Conservation (phyloP, 2,888 invertebrate genomes). For the Neoscelio sp. region DNA sequence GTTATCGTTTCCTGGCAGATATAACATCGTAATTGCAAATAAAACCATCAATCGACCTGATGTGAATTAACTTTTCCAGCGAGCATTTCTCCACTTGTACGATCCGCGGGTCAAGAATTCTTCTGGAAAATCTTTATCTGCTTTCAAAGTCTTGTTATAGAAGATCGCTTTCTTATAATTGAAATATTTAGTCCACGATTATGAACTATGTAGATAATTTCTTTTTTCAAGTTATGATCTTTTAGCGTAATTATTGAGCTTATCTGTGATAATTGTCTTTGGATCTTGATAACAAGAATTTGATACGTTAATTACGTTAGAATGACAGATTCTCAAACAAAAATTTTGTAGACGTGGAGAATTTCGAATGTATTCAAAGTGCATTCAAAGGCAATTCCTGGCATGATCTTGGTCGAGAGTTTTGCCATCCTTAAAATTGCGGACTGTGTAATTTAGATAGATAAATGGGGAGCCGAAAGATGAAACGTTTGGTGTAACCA, state of each 20-base stretch:
- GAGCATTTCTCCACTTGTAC: conserved; percentile 24
- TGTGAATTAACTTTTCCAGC: conserved; percentile 23
- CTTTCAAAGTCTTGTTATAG: conserved; percentile 39
- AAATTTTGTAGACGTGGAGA: neutral
- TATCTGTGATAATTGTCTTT: conserved; percentile 14
- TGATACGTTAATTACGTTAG: conserved; percentile 12
- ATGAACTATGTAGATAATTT: neutral
- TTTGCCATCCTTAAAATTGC: neutral
- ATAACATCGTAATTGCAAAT: conserved; percentile 1
- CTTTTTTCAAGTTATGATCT: neutral
- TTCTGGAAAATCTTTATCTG: conserved; percentile 37
- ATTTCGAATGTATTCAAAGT: conserved; percentile 8
- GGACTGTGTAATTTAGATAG: neutral
- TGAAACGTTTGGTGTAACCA: neutral
- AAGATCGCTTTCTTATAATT: conserved; percentile 36
- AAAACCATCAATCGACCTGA: neutral
- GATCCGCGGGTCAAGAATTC: conserved; percentile 26
- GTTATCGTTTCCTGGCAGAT: conserved; percentile 2
- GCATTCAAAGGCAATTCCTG: no score
- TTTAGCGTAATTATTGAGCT: conserved; percentile 7
- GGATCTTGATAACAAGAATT: neutral
- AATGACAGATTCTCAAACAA: conserved; percentile 6
- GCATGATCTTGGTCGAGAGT: no score
- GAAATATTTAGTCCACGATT: conserved; percentile 4
- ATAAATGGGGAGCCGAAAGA: neutral